These are phyloP conservation scores for Eriosoma lanigerum DNA, from an alignment of 1,140 invertebrate species.

Conservation along the genomic window DNA sequence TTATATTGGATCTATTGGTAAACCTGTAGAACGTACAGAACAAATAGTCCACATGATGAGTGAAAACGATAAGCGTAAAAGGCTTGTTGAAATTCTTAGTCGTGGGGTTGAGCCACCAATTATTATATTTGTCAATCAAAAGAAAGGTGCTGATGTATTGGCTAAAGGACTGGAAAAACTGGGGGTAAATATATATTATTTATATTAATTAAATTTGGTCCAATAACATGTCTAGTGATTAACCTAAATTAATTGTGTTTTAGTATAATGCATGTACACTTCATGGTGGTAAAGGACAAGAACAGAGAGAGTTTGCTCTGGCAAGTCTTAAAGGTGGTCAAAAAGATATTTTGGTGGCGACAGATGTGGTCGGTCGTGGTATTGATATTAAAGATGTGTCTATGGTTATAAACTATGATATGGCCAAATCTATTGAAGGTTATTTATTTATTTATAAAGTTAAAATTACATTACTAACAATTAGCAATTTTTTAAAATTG, in stretches of 20 bases:
- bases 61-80: slow-evolving; percentile 90
- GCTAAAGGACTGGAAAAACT: slow-evolving; percentile 96
- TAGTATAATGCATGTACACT: slow-evolving; percentile 93
- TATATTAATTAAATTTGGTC: neutral
- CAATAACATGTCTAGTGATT: too few relatives aligned
- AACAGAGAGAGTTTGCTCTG: slow-evolving; percentile 97
- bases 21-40: slow-evolving; percentile 96
- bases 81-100: slow-evolving; percentile 83
- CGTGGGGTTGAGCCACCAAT: slow-evolving; percentile 92
- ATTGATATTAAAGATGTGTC: slow-evolving; percentile 99
- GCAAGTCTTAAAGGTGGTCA: slow-evolving; percentile 90
- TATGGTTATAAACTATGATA: slow-evolving; percentile 98
- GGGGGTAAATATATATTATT: slow-evolving; percentile 65
- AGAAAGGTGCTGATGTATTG: slow-evolving; percentile 98
- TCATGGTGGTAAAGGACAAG: slow-evolving; percentile 99
- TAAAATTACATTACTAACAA: too few relatives aligned
- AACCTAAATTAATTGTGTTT: slow-evolving; percentile 55
- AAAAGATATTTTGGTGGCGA: slow-evolving; percentile 99
- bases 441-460: slow-evolving; percentile 53
- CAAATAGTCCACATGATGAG: slow-evolving; percentile 95
- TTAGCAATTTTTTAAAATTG: too few relatives aligned
- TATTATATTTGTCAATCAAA: slow-evolving; percentile 99
- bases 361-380: slow-evolving; percentile 99
- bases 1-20: slow-evolving; percentile 97
- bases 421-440: slow-evolving; percentile 98